These are phyloP conservation scores for Montipora capitata DNA, from an alignment of 92 coral and sea anemone genomes.

Conservation along the genomic window DNA sequence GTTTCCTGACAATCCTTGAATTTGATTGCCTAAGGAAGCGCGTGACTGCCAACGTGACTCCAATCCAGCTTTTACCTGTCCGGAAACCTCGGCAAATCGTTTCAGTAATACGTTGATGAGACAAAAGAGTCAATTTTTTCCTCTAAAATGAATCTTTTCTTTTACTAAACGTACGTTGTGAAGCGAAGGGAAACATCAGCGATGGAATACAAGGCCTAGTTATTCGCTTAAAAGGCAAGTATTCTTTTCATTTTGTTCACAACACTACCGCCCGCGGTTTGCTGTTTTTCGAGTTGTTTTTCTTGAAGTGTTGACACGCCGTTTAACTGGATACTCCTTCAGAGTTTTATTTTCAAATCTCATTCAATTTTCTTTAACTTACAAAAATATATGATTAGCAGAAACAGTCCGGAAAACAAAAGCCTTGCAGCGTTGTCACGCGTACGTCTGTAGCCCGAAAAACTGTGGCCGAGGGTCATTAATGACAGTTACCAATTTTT, in stretches of 20 bases:
- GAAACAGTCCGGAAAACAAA: constrained; percentile 4
- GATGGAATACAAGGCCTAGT: no score
- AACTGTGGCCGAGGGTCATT: neutral
- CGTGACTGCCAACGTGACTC: no score
- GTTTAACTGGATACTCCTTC: neutral
- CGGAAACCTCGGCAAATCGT: neutral
- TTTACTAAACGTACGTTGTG: constrained; percentile 3
- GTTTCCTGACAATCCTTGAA: no score
- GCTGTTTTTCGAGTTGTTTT: neutral
- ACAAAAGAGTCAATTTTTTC: constrained; percentile 7
- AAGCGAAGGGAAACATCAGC: neutral
- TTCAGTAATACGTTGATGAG: neutral
- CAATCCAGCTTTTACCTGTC: neutral
- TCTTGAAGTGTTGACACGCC: no score
- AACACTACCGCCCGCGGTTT: constrained; percentile 4
- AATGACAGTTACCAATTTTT: neutral
- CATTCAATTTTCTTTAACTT: constrained; percentile 2
- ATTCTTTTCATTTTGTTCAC: constrained; percentile 6
- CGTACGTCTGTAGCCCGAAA: neutral
- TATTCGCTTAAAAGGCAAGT: no score
- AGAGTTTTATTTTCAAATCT: constrained; percentile 8
- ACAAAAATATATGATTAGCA: constrained; percentile 7
- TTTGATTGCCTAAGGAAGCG: no score
- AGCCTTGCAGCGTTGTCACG: constrained; percentile 7
- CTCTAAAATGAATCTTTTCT: neutral